phyloP scores from a whole-genome alignment of 2,113 vertebrate species.

The Ptilorrhoa leucosticta region DNA sequence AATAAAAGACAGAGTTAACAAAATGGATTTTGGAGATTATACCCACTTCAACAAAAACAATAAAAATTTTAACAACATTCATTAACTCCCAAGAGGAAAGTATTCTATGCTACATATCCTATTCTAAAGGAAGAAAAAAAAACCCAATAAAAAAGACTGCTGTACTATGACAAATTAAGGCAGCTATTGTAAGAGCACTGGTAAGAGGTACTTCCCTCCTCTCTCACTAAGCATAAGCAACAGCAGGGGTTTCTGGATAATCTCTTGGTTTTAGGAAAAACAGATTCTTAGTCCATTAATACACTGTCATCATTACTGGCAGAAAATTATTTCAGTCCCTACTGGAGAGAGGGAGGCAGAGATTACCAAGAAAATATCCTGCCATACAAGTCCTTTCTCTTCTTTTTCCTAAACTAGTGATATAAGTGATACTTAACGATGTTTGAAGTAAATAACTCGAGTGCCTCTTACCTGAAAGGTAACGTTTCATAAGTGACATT shows the following conservation, averaged over 20 bases:
- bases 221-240: background rate
- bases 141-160: background rate
- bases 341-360: background rate
- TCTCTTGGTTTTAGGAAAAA: background rate
- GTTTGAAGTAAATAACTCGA: background rate
- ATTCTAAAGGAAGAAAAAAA: background rate
- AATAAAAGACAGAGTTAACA: background rate
- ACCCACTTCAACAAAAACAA: background rate
- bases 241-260: background rate
- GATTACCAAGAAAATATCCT: background rate
- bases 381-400: background rate
- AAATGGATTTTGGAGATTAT: background rate
- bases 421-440: background rate
- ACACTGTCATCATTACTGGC: background rate
- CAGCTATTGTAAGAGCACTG: background rate
- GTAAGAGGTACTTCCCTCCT: background rate
- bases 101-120: background rate
- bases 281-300: background rate
- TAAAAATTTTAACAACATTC: background rate
- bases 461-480: background rate
- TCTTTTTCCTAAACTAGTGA: background rate
- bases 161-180: background rate
- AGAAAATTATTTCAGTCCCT: background rate
- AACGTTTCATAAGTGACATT: background rate
- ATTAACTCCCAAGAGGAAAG: background rate